Percentiles rank a stretch among this genome's conserved stretches.
phyloP scores from a whole-genome alignment of 2,888 invertebrate genomes.

The Pollenia angustigena region DNA sequence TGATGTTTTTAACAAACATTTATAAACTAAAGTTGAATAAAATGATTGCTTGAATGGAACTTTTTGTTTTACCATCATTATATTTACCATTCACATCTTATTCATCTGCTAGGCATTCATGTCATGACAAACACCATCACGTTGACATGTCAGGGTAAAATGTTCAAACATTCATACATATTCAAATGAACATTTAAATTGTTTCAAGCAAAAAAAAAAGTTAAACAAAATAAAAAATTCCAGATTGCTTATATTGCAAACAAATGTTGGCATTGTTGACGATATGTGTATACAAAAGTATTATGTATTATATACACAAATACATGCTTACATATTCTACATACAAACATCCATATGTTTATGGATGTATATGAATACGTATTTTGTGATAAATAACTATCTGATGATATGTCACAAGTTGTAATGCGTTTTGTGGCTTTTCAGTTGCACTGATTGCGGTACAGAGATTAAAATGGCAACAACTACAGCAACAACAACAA shows the following conservation, averaged over 20 bases:
- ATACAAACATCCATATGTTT: too few species aligned
- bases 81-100: conserved; percentile 64
- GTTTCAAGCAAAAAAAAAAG: conserved; percentile 25
- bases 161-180: conserved; percentile 17
- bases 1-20: conserved; percentile 61
- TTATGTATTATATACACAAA: too few species aligned
- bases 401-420: conserved; percentile 74
- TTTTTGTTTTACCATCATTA: conserved; percentile 29
- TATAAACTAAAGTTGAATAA: conserved; percentile 62
- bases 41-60: conserved; percentile 41
- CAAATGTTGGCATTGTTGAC: conserved; percentile 59
- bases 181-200: conserved; percentile 40
- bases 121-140: conserved; percentile 69
- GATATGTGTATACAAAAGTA: conserved; percentile 15
- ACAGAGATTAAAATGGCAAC: conserved; percentile 65
- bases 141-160: conserved; percentile 68
- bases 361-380: not conserved
- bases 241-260: conserved; percentile 35
- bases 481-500: conserved; percentile 42
- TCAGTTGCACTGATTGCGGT: conserved; percentile 71
- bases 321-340: too few species aligned
- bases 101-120: conserved; percentile 60
- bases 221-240: conserved; percentile 1
- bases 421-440: conserved; percentile 74
- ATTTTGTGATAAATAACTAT: conserved; percentile 70